Evolutionary conservation across 2,797 vertebrate genomes (phyloP).

Genomic region (Onychomys arenicola): DNA sequence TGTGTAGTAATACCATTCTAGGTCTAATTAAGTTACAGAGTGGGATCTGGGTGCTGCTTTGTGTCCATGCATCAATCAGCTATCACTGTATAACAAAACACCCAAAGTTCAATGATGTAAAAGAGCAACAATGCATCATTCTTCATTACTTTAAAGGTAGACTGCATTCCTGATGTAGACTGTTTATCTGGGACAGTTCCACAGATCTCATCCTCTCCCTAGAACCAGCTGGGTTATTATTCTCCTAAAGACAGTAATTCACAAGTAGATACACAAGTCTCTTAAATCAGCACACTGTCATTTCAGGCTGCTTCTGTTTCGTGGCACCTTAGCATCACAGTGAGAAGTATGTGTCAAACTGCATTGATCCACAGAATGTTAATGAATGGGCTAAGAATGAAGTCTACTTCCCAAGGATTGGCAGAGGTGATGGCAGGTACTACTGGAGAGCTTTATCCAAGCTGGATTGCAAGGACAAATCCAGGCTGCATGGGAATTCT

Average conservation of each 20-base stretch:
- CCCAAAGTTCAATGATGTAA: not conserved
- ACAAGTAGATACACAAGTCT: not conserved
- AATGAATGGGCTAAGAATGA: accelerated
- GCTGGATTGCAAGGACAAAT: not conserved
- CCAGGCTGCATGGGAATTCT: not conserved
- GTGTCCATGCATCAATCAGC: not conserved
- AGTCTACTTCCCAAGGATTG: not conserved
- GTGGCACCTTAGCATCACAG: not conserved
- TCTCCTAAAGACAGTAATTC: not conserved
- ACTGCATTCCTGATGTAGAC: not conserved
- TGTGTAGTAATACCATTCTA: not conserved
- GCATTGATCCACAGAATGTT: not conserved
- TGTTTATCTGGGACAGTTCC: not conserved
- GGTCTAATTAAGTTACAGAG: not conserved
- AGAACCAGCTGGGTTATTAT: not conserved
- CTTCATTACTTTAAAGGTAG: not conserved
- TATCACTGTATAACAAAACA: not conserved
- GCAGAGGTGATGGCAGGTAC: not conserved
- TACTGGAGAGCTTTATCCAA: not conserved
- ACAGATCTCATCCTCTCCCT: not conserved
- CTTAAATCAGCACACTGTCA: not conserved
- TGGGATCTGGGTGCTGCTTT: not conserved
- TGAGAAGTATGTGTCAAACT: not conserved
- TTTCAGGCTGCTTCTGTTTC: not conserved
- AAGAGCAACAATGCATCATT: not conserved